These are phyloP conservation scores for Eidolon helvum DNA, from an alignment of 2,113 vertebrate genomes.

Conservation along the genomic window DNA sequence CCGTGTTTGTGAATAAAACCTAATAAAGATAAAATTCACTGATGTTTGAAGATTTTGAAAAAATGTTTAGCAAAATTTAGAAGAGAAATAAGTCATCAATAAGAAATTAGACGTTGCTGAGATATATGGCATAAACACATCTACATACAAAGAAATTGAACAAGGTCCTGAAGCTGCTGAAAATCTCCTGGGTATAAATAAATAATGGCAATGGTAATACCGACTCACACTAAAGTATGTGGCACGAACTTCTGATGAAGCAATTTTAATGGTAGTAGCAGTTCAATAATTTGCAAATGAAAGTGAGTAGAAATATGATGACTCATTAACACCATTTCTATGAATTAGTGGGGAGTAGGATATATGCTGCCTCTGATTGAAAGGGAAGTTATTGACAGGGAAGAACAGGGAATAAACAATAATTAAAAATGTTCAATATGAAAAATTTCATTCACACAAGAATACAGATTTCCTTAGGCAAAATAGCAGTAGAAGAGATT, in stretches of 20 bases:
- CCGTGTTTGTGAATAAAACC: background rate
- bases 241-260: background rate
- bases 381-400: background rate
- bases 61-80: background rate
- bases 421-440: background rate
- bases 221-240: background rate
- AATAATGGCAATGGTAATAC: background rate
- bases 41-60: background rate
- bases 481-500: background rate
- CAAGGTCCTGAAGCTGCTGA: background rate
- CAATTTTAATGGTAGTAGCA: background rate
- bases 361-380: accelerated
- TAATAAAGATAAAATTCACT: background rate
- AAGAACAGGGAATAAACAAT: background rate
- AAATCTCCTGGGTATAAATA: background rate
- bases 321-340: background rate
- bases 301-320: background rate
- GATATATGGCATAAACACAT: background rate
- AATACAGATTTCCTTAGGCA: background rate
- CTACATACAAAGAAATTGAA: background rate
- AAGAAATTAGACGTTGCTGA: background rate
- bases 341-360: background rate
- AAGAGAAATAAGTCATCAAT: background rate
- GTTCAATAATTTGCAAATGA: background rate
- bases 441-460: background rate